Base-by-base conservation (phyloP, 2,888 invertebrate species). In the Loripinus fragilis region DNA sequence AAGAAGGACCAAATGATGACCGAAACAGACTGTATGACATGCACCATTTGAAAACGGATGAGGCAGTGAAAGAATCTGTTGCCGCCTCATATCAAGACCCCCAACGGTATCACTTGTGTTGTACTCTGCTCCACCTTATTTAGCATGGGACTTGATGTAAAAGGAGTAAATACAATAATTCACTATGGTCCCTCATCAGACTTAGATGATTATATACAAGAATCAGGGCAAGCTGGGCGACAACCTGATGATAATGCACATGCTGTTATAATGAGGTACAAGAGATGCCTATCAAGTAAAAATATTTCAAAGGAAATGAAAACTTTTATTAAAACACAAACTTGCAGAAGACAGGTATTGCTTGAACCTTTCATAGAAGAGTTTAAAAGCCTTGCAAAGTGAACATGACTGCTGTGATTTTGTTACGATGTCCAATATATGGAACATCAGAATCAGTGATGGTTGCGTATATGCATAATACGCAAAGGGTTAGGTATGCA, bases 71-170 rank as follows among this genome's bases (percentile, higher is more conserved):
- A 38, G 38, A 28, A 30, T 42, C 38, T 20, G 60, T 74, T 33
- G 50, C 70, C 48, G 17, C 65, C 38, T 74, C 78, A 2, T 78
- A 52, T 45, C 50, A 67, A 25, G 50, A 74, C 23, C 42, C 48
- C 28, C 41, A 70, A n/a, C 25, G 78, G 78, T 10, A 45, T 42
- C 38, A 67, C 74, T 3, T 17, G 71, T 23, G 74, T 78, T 60
- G 78, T 78, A 48, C 28, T 78, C 20, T 78, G 74, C 55, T 74
- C 79, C 12, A 76, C 72, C 3, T 79, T 76, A 5, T 79, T 79
- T 35, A 76, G 73, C 48, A 78, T 74, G 79, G 79, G 79, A 0
- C 74, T 79, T 23, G 78, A 74, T 67, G 78, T 78, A 17, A 74
- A 71, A 60, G 52, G 42, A 28, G 78, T 74, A 12, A 42, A 74